Evolutionary conservation across 23 tunicate species (phyloP), one percentile per base, ranked within the genome.

Genomic region (Trididemnum clinides): DNA sequence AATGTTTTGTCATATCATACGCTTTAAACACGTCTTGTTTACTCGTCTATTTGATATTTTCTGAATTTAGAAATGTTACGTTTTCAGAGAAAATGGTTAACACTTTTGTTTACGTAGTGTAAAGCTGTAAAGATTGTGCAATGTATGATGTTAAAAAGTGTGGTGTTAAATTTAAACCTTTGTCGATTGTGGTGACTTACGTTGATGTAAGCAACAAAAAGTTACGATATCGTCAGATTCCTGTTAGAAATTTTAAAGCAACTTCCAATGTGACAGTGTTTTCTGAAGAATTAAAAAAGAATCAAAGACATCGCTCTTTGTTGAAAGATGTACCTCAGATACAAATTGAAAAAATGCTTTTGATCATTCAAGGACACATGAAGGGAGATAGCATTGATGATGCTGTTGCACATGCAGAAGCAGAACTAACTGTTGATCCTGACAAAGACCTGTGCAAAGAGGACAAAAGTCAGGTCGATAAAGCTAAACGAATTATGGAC

Each of bases 401-500:
- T 39, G 86, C 97, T n/a, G 64, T 92, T 0, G 70, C 39, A 58
- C 32, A 33, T 2, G 97, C 97, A 18, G 84, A 92, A 38, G 31
- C 33, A 29, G 81, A 77, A 59, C 49, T 92, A 27, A 69, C 88
- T 33, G 82, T 92, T 34, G 97, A 92, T 83, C 97, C 97, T 3
- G 51, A 87, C 18, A 77, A 83, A 71, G 91, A 92, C 33, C 62
- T 92, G 51, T 81, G 84, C 54, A 82, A 81, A 75, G 33, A 83
- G 4, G 89, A 65, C 57, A 57, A 59, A 26, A 22, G 39, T 21
- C 85, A 91, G 81, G 74, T 92, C 22, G 89, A 83, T 4, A 83
- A 90, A 78, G 97, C 97, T 20, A 92, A 92, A 37, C 25, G 83
- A 50, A 92, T 92, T n/a, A 92, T 92, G 97, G 88, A 87, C 65